A percentile compares a stretch with the other conserved stretches of the same genome.
Evolutionary conservation across 2,797 vertebrate species (phyloP).

Genomic region (Carcharodon carcharias): DNA sequence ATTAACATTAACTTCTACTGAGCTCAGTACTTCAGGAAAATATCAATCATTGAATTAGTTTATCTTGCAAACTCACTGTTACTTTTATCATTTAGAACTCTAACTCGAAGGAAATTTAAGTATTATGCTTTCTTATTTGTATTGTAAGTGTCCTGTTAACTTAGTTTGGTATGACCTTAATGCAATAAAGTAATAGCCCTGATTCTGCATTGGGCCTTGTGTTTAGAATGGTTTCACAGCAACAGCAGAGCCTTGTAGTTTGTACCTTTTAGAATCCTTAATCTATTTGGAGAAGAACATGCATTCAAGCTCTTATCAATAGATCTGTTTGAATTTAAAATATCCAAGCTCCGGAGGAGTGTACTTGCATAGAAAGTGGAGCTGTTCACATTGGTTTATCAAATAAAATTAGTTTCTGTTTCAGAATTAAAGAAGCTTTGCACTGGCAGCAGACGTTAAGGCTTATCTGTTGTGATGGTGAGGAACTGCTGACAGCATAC

Average conservation of each 20-base stretch:
- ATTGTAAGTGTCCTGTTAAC: not conserved
- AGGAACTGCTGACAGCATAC: too few relatives aligned
- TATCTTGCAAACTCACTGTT: not conserved
- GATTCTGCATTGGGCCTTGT: not conserved
- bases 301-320: not conserved
- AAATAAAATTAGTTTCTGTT: not conserved
- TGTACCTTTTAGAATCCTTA: not conserved
- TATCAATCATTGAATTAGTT: not conserved
- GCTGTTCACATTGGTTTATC: not conserved
- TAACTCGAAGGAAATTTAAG: not conserved
- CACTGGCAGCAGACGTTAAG: not conserved
- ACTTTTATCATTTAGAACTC: not conserved
- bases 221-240: not conserved
- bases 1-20: not conserved
- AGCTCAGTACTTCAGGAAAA: not conserved
- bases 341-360: not conserved
- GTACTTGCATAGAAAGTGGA: not conserved
- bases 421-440: not conserved
- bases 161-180: not conserved
- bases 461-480: not conserved
- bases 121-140: not conserved
- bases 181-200: not conserved
- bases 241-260: not conserved
- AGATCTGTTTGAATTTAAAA: not conserved
- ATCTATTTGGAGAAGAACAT: not conserved